These are phyloP conservation scores for Conistra vaccinii DNA, from an alignment of 2,888 invertebrate species.

Conservation along the genomic window DNA sequence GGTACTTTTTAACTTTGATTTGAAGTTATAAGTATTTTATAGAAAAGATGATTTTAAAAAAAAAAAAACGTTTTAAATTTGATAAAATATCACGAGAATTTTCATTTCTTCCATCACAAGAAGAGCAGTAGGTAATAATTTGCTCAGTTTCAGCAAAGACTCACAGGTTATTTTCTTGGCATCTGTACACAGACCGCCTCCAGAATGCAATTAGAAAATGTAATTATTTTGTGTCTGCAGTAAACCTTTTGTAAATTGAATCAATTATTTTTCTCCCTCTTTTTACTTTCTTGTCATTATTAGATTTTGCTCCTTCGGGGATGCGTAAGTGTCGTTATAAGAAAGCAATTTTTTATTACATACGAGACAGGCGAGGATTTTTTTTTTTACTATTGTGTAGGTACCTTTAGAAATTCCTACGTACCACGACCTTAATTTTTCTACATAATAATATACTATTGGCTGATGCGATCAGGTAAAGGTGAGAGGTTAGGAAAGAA, in stretches of 20 bases:
- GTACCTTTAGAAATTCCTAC: not conserved
- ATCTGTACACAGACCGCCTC: conserved; percentile 29
- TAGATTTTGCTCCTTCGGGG: conserved; percentile 6
- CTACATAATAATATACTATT: not conserved
- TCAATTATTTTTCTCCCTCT: conserved; percentile 12
- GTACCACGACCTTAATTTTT: not conserved
- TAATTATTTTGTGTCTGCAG: conserved; percentile 48
- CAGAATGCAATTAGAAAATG: conserved; percentile 54
- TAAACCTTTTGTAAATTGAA: conserved; percentile 45
- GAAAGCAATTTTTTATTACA: not conserved
- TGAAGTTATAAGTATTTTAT: too few relatives aligned
- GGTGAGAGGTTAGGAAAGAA: too few relatives aligned
- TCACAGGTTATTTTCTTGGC: conserved; percentile 23
- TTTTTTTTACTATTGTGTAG: too few relatives aligned
- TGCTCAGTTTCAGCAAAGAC: conserved; percentile 8
- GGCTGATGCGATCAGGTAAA: too few relatives aligned
- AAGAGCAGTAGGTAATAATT: conserved; percentile 2
- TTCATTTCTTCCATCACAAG: not conserved
- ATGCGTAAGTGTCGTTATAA: not conserved
- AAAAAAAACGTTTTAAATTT: too few relatives aligned
- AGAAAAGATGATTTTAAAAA: too few relatives aligned
- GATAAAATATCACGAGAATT: not conserved
- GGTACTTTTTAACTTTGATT: not conserved
- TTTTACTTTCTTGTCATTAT: conserved; percentile 5
- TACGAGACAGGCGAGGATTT: not conserved